Base-by-base conservation (phyloP, 2,797 vertebrate species). In the Streptopelia turtur region DNA sequence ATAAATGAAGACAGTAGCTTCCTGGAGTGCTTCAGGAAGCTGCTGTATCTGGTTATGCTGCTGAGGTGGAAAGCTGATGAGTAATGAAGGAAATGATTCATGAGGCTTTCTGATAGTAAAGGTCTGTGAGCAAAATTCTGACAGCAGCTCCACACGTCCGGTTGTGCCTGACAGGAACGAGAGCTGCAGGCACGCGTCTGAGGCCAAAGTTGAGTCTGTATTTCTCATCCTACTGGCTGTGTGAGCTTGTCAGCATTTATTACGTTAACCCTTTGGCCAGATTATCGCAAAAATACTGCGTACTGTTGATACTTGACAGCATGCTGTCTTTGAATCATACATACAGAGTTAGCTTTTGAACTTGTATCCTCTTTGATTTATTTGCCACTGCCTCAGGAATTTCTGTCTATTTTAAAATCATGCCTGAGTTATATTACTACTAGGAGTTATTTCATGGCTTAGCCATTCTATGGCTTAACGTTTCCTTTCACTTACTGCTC, bases 301-400 rank as follows among this genome's bases (percentile, higher is more conserved):
- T 76, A 7, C 63, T 84, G 63, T 91, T 89, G 83, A 57, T 94
- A 74, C 52, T 83, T 91, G 87, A 79, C 90, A 82, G 83, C 63
- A 45, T 74, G 33, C 74, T 63, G 80, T 39, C 83, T 91, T 86
- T 88, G 93, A 96, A 91, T 96, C 94, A 55, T 87, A 81, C 11
- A 49, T 27, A 70, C 85, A 57, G 83, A 60, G 80, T 82, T 84
- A 90, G 70, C 91, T 95, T 94, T 90, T 76, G 89, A 96, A 88
- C 95, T 86, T 68, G 37, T 25, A 77, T 74, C 39, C 28, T 60
- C 55, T 92, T 88, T 91, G 91, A 96, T 96, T 94, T 96, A 97
- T 94, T 70, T 88, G 56, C 66, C 93, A 89, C 77, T 15, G 30
- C 94, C 80, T 96, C 80, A 57, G 87, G 87, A 91, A 39, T 64